Conservation (phyloP, 2,113 vertebrate species). For the Oreochromis aureus region DNA sequence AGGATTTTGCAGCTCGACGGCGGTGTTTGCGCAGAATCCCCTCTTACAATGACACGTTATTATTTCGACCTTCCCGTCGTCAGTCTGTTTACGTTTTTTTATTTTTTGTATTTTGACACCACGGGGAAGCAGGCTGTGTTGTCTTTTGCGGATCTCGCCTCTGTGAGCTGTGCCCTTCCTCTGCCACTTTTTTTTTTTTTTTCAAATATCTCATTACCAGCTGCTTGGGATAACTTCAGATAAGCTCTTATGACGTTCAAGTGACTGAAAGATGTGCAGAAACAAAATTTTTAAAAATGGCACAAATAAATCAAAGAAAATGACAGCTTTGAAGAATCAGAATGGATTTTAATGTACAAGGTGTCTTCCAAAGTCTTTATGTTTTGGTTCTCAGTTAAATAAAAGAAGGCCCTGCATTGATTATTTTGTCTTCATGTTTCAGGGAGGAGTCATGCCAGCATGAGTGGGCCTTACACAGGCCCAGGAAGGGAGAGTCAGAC, state of each 20-base stretch:
- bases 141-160: neutral
- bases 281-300: neutral
- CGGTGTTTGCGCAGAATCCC: slow-evolving; percentile 4
- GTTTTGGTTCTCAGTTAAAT: neutral
- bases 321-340: neutral
- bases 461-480: slow-evolving; percentile 82
- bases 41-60: neutral
- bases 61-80: neutral
- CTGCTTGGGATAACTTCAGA: slow-evolving; percentile 1
- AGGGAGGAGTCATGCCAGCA: slow-evolving; percentile 69
- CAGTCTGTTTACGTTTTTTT: neutral
- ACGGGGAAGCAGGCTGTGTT: neutral
- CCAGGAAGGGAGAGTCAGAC: slow-evolving; percentile 74
- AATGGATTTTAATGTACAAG: neutral
- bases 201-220: neutral
- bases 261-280: neutral
- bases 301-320: neutral
- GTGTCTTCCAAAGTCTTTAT: neutral
- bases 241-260: neutral
- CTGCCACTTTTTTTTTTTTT: neutral
- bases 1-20: neutral
- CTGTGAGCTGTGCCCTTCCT: neutral
- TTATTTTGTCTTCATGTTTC: neutral
- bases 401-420: neutral
- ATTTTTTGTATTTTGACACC: neutral